Evolutionary conservation across 2,113 vertebrate genomes (phyloP).

Genomic region (Craseonycteris thonglongyai): DNA sequence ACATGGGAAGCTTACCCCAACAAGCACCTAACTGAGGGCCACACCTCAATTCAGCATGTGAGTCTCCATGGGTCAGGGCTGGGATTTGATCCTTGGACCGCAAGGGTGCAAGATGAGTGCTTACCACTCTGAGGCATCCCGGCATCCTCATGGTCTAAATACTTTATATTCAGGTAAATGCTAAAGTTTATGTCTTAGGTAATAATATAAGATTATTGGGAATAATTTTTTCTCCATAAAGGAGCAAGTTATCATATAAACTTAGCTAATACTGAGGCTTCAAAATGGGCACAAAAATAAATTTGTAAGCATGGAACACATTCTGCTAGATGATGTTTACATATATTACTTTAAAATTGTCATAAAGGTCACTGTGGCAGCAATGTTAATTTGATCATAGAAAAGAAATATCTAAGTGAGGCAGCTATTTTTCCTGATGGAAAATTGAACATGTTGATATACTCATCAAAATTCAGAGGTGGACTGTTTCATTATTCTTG

Average conservation of each 20-base stretch:
- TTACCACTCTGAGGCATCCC: too few relatives aligned
- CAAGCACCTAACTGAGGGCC: too few relatives aligned
- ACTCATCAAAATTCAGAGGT: constrained; percentile 59
- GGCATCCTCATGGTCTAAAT: too few relatives aligned
- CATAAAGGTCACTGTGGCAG: constrained; percentile 33
- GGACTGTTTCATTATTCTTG: constrained; percentile 38
- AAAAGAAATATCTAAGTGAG: neutral
- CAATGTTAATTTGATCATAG: constrained; percentile 45
- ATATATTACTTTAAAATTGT: neutral
- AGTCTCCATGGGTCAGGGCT: too few relatives aligned
- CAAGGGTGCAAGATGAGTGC: too few relatives aligned
- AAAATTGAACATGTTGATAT: constrained; percentile 50
- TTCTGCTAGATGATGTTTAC: neutral
- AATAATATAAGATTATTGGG: neutral
- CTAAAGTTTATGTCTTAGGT: neutral
- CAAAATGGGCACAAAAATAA: neutral
- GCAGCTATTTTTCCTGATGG: constrained; percentile 26
- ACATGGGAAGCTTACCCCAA: too few relatives aligned
- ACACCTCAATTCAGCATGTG: too few relatives aligned
- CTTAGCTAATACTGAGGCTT: neutral
- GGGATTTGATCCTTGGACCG: too few relatives aligned
- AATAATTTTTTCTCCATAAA: neutral
- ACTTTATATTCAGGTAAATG: neutral
- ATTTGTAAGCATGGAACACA: neutral
- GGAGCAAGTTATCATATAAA: neutral